These are phyloP conservation scores for Ibidorhyncha struthersii DNA, from an alignment of 2,113 vertebrate species.

Conservation along the genomic window DNA sequence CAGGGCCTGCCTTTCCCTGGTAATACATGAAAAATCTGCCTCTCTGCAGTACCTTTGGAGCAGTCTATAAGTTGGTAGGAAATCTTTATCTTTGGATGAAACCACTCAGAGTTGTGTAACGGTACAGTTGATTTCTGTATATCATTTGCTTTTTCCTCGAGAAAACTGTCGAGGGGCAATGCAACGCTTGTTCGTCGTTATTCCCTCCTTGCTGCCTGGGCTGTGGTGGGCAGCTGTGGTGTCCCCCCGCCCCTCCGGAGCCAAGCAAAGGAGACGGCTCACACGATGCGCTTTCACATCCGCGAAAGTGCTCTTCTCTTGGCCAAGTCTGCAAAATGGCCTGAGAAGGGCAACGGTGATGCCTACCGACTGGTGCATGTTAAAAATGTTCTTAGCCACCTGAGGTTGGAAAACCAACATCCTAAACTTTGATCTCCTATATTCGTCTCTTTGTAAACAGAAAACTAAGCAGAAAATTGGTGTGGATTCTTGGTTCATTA, in stretches of 20 bases:
- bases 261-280: not conserved
- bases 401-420: not conserved
- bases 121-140: not conserved
- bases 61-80: not conserved
- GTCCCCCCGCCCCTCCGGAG: not conserved
- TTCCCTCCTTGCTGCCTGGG: not conserved
- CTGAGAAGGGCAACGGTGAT: not conserved
- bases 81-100: not conserved
- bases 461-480: not conserved
- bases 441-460: not conserved
- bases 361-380: rapidly evolving
- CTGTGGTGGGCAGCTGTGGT: not conserved
- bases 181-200: rapidly evolving
- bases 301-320: not conserved
- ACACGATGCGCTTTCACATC: rapidly evolving
- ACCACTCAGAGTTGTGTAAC: not conserved
- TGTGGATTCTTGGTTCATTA: not conserved
- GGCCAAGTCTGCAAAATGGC: no score
- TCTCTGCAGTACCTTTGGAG: not conserved
- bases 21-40: not conserved
- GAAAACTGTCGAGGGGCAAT: not conserved
- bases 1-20: not conserved
- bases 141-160: not conserved
- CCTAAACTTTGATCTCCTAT: not conserved
- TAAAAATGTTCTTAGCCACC: not conserved